phyloP scores from a whole-genome alignment of 2,888 invertebrate species.

The Danaus chrysippus region DNA sequence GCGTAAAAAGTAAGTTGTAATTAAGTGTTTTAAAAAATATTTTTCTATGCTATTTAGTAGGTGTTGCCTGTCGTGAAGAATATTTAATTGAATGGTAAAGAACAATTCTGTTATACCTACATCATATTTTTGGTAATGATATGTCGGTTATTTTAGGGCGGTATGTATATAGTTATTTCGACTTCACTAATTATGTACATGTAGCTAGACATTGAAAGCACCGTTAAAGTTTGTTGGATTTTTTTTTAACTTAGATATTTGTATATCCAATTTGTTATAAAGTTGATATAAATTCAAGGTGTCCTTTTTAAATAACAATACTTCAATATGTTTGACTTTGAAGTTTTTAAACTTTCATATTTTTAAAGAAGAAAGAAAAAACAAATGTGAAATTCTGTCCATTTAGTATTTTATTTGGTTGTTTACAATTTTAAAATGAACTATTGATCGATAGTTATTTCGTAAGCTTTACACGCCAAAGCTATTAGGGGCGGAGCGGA shows the following conservation, averaged over 20 bases:
- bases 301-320: too few species aligned
- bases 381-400: not conserved
- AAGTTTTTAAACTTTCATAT: too few species aligned
- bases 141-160: too few species aligned
- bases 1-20: slow-evolving; percentile 39
- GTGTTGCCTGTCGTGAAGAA: slow-evolving; percentile 4
- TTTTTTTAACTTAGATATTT: too few species aligned
- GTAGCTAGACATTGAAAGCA: too few species aligned
- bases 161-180: too few species aligned
- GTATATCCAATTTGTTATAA: too few species aligned
- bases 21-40: slow-evolving; percentile 40
- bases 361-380: not conserved
- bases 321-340: too few species aligned
- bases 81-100: slow-evolving; percentile 5
- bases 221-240: too few species aligned
- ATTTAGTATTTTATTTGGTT: not conserved
- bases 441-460: slow-evolving; percentile 35
- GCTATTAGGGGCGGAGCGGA: slow-evolving; percentile 65
- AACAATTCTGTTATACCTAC: slow-evolving; percentile 1
- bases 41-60: slow-evolving; percentile 4
- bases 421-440: not conserved
- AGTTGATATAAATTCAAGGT: too few species aligned
- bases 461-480: slow-evolving; percentile 69
- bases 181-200: too few species aligned
- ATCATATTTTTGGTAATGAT: not conserved